A percentile compares a stretch with the other conserved stretches of the same genome.
Conservation (phyloP, 2,888 invertebrate species). For the Ochlodes sylvanus region DNA sequence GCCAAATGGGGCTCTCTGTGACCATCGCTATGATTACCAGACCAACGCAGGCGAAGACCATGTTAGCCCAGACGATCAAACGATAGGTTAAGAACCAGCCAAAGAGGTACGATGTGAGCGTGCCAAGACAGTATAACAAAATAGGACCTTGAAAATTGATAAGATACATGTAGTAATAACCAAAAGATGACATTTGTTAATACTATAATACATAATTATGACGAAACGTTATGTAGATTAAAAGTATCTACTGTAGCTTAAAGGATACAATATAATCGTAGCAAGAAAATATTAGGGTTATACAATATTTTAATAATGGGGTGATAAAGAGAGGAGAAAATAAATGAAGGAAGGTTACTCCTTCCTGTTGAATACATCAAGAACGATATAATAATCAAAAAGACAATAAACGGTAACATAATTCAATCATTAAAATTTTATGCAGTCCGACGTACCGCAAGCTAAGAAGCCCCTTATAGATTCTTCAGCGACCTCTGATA, state of each 20-base stretch:
- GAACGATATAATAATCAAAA: too few species aligned
- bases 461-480: slow-evolving; percentile 71
- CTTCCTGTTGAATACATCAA: too few species aligned
- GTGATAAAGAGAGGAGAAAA: too few species aligned
- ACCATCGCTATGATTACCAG: slow-evolving; percentile 57
- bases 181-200: slow-evolving; percentile 43
- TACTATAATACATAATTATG: slow-evolving; percentile 56
- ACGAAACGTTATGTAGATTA: slow-evolving; percentile 28
- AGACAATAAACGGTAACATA: too few species aligned
- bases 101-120: slow-evolving; percentile 60
- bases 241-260: too few species aligned
- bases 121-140: slow-evolving; percentile 56
- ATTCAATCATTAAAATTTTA: too few species aligned
- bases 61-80: slow-evolving; percentile 59
- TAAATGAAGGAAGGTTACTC: too few species aligned
- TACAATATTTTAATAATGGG: too few species aligned
- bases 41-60: slow-evolving; percentile 53
- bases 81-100: slow-evolving; percentile 66
- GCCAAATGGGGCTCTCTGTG: slow-evolving; percentile 69
- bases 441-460: slow-evolving; percentile 62
- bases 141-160: slow-evolving; percentile 49
- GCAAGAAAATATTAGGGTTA: too few species aligned
- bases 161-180: slow-evolving; percentile 60
- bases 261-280: too few species aligned
- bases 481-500: slow-evolving; percentile 86